Evolutionary conservation across 2,888 invertebrate genomes (phyloP), one percentile per base, ranked within the genome.

Genomic region (Heliconius cydno): DNA sequence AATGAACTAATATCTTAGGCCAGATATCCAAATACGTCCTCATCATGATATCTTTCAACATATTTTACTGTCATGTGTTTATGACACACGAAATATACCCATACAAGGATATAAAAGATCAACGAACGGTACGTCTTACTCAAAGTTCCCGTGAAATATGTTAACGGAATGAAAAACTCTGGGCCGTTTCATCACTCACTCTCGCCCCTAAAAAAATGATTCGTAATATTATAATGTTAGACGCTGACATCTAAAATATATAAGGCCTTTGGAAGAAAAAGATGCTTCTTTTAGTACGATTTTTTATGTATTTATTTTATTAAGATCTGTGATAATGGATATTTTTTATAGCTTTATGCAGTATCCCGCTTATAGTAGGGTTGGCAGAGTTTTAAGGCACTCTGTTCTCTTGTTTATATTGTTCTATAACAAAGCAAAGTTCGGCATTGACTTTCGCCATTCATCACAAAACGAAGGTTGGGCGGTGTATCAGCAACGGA

Each of bases 81-180:
- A 73, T 60, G 73, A 73, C 60, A 60, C 34, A n/a, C n/a, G 73
- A 60, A 73, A 73, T 60, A 60, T 60, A 34, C n/a, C 34, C 73
- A 73, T 25, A 34, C 60, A 7, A 73, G 38, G 73, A 73, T 73
- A 73, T 73, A 73, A 73, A 73, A 73, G 73, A 73, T 73, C 73
- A 73, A 60, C 73, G 73, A 73, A 73, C 30, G 60, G 38, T 52
- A 22, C 52, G 41, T 68, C 41, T 34, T 73, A 73, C 60, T 73
- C 72, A 57, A 73, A 73, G 73, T 73, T 73, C 60, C 7, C 3
- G 34, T 60, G 73, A 60, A 60, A 73, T 73, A 73, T 73, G 60
- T 73, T 34, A 57, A 7, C 15, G n/a, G 34, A 60, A 60, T 73
- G 73, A 73, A 73, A 73, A 73, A 73, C 34, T 57, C 57, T n/a